Evolutionary conservation across 2,888 invertebrate species (phyloP).

Genomic region (Aphidius colemani): DNA sequence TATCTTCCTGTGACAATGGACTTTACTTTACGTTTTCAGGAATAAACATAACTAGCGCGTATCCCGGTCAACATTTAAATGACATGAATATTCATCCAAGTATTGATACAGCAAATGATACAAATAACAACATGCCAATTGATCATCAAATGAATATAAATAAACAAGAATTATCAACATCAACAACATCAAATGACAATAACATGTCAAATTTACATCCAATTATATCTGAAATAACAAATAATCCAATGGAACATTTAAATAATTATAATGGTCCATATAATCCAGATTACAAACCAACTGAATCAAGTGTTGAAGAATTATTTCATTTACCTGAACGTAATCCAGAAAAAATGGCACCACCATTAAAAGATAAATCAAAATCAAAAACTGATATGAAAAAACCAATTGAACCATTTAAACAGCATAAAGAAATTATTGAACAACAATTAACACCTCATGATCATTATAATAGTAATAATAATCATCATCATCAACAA

Average conservation of each 20-base stretch:
- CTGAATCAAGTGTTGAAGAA: conserved; percentile 48
- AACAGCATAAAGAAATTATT: conserved; percentile 46
- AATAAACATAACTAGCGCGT: conserved; percentile 51
- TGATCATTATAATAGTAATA: too few species aligned
- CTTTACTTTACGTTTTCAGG: conserved; percentile 50
- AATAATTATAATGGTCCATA: conserved; percentile 58
- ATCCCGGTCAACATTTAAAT: conserved; percentile 45
- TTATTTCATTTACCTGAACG: conserved; percentile 46
- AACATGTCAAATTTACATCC: conserved; percentile 56
- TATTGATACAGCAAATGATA: conserved; percentile 44
- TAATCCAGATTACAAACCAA: conserved; percentile 57
- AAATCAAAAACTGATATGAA: conserved; percentile 51
- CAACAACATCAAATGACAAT: conserved; percentile 44
- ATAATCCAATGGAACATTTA: too few species aligned
- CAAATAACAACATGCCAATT: conserved; percentile 17
- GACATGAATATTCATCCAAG: conserved; percentile 30
- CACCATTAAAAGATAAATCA: conserved; percentile 45
- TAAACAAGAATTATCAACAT: conserved; percentile 16
- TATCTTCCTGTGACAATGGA: conserved; percentile 33
- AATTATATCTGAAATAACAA: conserved; percentile 38
- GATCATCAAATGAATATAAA: background rate
- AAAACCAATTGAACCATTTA: conserved; percentile 50
- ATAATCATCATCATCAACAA: conserved; percentile 15
- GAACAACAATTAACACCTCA: conserved; percentile 34
- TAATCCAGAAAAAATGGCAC: conserved; percentile 39